Evolutionary conservation across 2,797 vertebrate species (phyloP), one percentile per base, ranked within the genome.

Genomic region (Zenarchopterus dispar): DNA sequence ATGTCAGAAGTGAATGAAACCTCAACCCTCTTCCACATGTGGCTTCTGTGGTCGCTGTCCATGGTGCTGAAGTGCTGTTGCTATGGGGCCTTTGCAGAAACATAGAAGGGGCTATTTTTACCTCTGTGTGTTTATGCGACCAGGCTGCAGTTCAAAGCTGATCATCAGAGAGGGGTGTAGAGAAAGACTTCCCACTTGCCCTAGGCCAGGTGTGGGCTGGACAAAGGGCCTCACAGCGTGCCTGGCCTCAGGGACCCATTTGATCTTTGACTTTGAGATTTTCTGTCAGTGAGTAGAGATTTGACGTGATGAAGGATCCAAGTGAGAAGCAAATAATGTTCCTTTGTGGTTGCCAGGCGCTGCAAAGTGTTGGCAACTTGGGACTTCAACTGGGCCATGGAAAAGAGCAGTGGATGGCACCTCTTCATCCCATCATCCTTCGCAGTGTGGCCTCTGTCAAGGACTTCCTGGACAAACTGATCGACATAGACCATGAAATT

Each of bases 371-470:
- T 0, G 95, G 96, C 13, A 98, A 97, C 84, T 81, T 97, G 80
- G 96, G 96, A 24, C 93, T 97, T 67, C 96, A 98, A 90, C 84
- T 95, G 74, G 96, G 96, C 10, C 95, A 95, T 10, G 96, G 96
- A 56, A 97, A 98, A 85, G 97, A 98, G 83, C 94, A 93, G 5
- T 97, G 97, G 96, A 96, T 98, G 96, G 88, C 92, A 0, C 96
- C 95, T 0, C 93, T 98, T 19, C 95, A 97, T 39, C 90, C 94
- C 28, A 77, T 95, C 84, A 96, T 98, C 80, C 93, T 95, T 8
- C 92, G 93, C 82, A 94, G 95, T 0, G 91, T 96, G 67, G 80
- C 92, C 1, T 94, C 91, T 0, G 91, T 97, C 80, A 93, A 93
- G 67, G 93, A 94, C 82, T 97, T 97, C 84, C 89, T 97, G 79